Conservation (phyloP, 2,797 vertebrate species). For the Tamandua tetradactyla region DNA sequence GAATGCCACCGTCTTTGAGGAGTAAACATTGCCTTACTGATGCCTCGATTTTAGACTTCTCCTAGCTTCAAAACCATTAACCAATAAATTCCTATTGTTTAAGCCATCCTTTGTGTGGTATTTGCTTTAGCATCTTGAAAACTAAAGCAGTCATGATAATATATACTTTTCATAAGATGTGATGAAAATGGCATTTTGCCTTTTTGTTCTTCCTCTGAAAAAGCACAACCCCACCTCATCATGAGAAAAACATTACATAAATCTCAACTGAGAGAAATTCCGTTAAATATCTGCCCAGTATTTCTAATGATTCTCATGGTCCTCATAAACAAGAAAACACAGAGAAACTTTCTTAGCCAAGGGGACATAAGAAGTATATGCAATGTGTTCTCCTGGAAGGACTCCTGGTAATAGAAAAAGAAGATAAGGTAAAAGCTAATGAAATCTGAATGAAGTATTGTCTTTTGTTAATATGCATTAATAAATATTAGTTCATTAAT, state of each 20-base stretch:
- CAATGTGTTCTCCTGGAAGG: neutral
- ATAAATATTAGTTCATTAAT: neutral
- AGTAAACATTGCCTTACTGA: too few relatives aligned
- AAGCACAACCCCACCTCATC: neutral
- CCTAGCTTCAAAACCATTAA: too few relatives aligned
- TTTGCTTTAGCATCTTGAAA: too few relatives aligned
- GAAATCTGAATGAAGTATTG: neutral
- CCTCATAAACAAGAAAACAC: neutral
- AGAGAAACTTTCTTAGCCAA: neutral
- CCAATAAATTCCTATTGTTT: too few relatives aligned
- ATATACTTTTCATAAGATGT: neutral
- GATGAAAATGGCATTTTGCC: neutral
- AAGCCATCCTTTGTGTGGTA: too few relatives aligned
- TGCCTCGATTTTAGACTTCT: too few relatives aligned
- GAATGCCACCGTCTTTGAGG: too few relatives aligned
- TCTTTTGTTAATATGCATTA: neutral
- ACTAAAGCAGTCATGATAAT: neutral
- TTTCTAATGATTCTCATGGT: neutral
- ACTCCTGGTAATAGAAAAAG: neutral
- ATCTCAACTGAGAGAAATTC: neutral
- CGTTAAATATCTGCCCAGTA: neutral
- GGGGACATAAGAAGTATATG: neutral
- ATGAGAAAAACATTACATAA: neutral
- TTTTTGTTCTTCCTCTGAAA: neutral
- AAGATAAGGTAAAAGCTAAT: neutral